Base-by-base conservation (phyloP, 2,113 vertebrate species). In the Agapornis roseicollis region DNA sequence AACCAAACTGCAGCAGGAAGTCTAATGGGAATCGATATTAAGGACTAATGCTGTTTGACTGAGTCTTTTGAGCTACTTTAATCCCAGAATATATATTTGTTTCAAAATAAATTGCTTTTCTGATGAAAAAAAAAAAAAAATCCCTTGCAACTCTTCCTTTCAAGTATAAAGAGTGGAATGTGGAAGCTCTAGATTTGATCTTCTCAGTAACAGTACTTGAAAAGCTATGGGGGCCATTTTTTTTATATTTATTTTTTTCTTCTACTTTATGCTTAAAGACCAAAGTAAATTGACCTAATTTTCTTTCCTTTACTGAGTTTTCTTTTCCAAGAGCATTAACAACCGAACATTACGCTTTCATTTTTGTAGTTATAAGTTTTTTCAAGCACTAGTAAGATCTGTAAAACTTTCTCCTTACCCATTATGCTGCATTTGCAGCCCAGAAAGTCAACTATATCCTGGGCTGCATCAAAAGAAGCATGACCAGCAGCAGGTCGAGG, bases 221-320 rank as follows among this genome's bases (percentile, higher is more conserved):
- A 94, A 94, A 88, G 14, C 55, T 78, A 46, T 24, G 55, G 47
- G 20, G 31, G 4, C 2, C 16, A 8, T 58, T 74, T 85, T 3
- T 39, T 20, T 49, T 4, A 10, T 61, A 41, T 63, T 56, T 50
- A 24, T 2, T 22, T 19, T 78, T 81, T 80, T 41, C 13, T 80
- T 91, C 64, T 73, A 42, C 49, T 72, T 31, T 80, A 17, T 83
- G 11, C 42, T 94, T 64, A 65, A n/a, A 91, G 50, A 77, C 25
- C 3, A 41, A 80, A 90, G 55, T 65, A 72, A 88, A 94, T 70
- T 82, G 56, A 61, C 20, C 25, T 60, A 1, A 60, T 80, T 95
- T 94, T 77, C 64, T 70, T 84, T 83, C 47, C 19, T 86, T 80
- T 84, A 47, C 44, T 84, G 58, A 79, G 28, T 76, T 86, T 79